Conservation (phyloP, 2,113 vertebrate genomes). For the Spea bombifrons region DNA sequence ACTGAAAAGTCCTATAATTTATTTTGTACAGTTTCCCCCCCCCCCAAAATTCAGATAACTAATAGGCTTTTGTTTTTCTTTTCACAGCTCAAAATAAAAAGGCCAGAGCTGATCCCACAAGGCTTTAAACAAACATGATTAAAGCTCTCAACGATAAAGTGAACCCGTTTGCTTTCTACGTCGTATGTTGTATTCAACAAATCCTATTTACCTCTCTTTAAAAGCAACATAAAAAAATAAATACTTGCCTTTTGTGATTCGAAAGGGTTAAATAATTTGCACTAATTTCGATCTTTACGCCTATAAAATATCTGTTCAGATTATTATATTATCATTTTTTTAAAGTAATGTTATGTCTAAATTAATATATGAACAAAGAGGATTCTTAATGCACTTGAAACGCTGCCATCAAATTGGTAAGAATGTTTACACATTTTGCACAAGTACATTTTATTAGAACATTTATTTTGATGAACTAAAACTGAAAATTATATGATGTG, state of each 20-base stretch:
- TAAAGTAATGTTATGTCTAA: background rate
- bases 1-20: too few relatives aligned
- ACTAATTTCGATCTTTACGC: background rate
- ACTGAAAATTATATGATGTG: constrained; percentile 1
- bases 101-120: constrained; percentile 6
- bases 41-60: background rate
- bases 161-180: too few relatives aligned
- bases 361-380: constrained; percentile 7
- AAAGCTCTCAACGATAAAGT: too few relatives aligned
- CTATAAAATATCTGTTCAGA: background rate
- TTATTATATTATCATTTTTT: constrained; percentile 19
- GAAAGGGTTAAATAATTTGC: constrained; percentile 8
- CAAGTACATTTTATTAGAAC: background rate
- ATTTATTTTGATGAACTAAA: background rate
- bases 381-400: background rate
- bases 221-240: too few relatives aligned
- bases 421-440: background rate
- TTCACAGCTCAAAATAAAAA: constrained; percentile 25
- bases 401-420: background rate
- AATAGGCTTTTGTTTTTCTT: background rate
- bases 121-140: background rate
- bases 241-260: background rate
- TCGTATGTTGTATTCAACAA: constrained; percentile 14
- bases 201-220: background rate
- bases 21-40: background rate